These are phyloP conservation scores for Campoletis sonorensis DNA, from an alignment of 1,140 invertebrate genomes.

Conservation along the genomic window DNA sequence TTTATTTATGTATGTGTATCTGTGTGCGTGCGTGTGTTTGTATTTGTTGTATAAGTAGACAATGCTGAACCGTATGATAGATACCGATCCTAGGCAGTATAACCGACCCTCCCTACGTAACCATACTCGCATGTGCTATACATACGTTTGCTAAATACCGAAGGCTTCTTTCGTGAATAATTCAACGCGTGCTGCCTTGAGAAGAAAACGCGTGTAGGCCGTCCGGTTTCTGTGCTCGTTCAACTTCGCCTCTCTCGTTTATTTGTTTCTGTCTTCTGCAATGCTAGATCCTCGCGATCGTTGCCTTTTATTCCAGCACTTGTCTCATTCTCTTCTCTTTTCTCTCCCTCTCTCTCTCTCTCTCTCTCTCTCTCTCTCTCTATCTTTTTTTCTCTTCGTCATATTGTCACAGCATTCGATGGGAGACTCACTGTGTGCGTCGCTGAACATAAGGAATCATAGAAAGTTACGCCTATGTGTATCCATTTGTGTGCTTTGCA, in stretches of 20 bases:
- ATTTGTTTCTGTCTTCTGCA: conserved; percentile 7
- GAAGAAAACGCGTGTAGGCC: conserved; percentile 66
- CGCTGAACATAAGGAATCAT: neutral
- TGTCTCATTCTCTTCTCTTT: conserved; percentile 1
- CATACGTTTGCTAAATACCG: conserved; percentile 65
- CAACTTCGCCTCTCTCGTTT: neutral
- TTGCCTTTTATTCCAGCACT: neutral
- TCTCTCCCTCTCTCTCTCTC: conserved; percentile 9
- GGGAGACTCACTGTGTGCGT: neutral
- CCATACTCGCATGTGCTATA: conserved; percentile 55
- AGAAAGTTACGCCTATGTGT: conserved; percentile 20
- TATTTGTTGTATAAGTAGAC: neutral
- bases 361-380: conserved; percentile 16
- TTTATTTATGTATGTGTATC: neutral
- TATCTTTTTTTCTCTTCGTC: no score
- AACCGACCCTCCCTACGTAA: conserved; percentile 25
- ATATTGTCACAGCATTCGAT: neutral
- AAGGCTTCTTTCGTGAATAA: conserved; percentile 70
- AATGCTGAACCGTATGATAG: neutral
- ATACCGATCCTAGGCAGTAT: conserved; percentile 36
- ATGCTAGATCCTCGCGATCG: conserved; percentile 16
- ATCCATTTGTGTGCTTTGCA: neutral
- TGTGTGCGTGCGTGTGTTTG: no score
- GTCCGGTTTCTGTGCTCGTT: conserved; percentile 54
- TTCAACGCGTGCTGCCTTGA: conserved; percentile 66